Evolutionary conservation across 2,797 vertebrate species (phyloP).

Genomic region (Macroramphosus scolopax): DNA sequence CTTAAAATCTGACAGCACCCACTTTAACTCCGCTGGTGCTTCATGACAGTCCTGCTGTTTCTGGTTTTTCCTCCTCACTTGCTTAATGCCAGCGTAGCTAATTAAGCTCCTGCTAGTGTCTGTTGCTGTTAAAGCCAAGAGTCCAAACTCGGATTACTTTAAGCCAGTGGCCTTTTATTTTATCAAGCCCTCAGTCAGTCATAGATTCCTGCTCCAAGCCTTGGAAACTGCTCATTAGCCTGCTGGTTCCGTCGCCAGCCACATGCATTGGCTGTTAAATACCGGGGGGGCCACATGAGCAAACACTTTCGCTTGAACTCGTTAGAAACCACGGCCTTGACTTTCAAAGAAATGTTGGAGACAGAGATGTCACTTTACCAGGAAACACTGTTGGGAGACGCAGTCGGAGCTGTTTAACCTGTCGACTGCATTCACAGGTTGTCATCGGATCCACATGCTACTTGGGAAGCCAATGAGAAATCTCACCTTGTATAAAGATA

Average conservation of each 20-base stretch:
- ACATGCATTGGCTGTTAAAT: conserved; percentile 27
- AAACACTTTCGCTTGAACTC: conserved; percentile 34
- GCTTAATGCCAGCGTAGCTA: conserved; percentile 42
- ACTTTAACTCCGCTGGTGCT: conserved; percentile 6
- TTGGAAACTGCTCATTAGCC: conserved; percentile 60
- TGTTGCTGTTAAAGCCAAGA: conserved; percentile 39
- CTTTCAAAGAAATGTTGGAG: conserved; percentile 13
- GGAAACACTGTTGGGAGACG: conserved; percentile 18
- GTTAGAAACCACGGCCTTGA: conserved; percentile 23
- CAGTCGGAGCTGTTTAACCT: background rate
- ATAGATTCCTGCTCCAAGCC: conserved; percentile 50
- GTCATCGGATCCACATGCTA: too few species aligned
- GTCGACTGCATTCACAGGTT: too few species aligned
- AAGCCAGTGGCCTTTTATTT: conserved; percentile 63
- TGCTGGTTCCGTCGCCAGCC: conserved; percentile 21
- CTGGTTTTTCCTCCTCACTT: conserved; percentile 17
- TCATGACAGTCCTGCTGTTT: conserved; percentile 3
- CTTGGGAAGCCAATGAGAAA: background rate
- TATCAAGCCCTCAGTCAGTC: conserved; percentile 45
- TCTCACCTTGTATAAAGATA: conserved; percentile 3
- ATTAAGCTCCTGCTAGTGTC: conserved; percentile 50
- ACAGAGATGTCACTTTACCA: conserved; percentile 15
- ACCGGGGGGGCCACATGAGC: conserved; percentile 6
- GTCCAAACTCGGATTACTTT: conserved; percentile 62
- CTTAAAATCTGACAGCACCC: conserved; percentile 1